Evolutionary conservation across 2,888 invertebrate genomes (phyloP), one percentile per base, ranked within the genome.

Genomic region (Coelinius sp.): DNA sequence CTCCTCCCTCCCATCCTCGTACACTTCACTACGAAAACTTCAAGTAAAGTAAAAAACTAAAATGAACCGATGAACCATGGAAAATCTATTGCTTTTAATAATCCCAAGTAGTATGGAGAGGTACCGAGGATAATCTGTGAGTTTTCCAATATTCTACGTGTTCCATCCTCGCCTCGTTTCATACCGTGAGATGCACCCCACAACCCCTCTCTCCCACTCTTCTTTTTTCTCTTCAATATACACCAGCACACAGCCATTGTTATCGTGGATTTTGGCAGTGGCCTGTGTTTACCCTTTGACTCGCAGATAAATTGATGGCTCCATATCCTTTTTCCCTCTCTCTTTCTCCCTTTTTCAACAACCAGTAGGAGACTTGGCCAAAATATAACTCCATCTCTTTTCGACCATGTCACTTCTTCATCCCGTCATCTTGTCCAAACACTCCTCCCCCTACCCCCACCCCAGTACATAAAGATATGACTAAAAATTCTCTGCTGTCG

Each of bases 141-240:
- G 44, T 72, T 72, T 72, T 72, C 68, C 72, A 72, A 68, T 72
- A 72, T 68, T 72, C 68, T 68, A 68, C 68, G 72, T 72, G 68
- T 72, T 72, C 44, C 72, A 68, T 72, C 62, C 63, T 68, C 25
- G 59, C 66, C 38, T 53, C 25, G 35, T 71, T 66, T 59, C 31
- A 62, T 46, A 25, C 46, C 66, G 35, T 25, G 66, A 56, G 46
- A 71, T 62, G 49, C 59, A 59, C 38, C 20, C 38, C 41, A 7
- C 31, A 4, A 17, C 12, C 31, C 22, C 31, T 20, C 14, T 20
- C 27, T 17, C 25, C 27, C 27, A 1, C 12, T n/a, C 25, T 31
- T 31, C 31, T 59, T 27, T 31, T 31, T 31, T 17, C 25, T 20
- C 31, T 20, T 53, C 14, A 25, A 35, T 35, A 59, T 17, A 59